Conservation (phyloP, 2,113 vertebrate species). For the Sus scrofa region DNA sequence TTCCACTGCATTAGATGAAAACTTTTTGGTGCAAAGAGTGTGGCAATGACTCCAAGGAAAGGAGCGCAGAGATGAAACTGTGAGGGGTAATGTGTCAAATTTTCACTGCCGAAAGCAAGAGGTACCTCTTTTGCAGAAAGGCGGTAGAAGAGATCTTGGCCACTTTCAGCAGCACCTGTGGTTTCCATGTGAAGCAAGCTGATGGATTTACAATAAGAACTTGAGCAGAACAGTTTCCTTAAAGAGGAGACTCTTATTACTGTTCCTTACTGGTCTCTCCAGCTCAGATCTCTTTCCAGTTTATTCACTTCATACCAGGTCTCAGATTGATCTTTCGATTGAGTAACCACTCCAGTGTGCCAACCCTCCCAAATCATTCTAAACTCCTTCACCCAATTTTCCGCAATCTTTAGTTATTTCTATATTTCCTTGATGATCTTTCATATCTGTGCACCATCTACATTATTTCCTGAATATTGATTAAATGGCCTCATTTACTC, state of each 20-base stretch:
- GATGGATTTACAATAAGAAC: neutral
- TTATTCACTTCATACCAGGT: neutral
- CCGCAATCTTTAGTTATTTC: neutral
- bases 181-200: neutral
- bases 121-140: neutral
- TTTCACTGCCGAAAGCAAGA: constrained; percentile 5
- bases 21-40: neutral
- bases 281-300: neutral
- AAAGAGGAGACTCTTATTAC: neutral
- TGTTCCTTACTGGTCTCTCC: neutral
- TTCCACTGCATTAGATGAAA: neutral
- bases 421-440: neutral
- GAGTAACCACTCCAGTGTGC: neutral
- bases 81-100: neutral
- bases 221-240: neutral
- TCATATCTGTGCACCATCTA: neutral
- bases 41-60: constrained; percentile 2
- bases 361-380: neutral
- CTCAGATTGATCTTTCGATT: neutral
- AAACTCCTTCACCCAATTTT: neutral
- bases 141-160: neutral
- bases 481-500: neutral
- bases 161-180: neutral
- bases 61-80: neutral
- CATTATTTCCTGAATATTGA: constrained; percentile 6